Conservation (phyloP, 1,140 invertebrate species). For the Triops cancriformis region DNA sequence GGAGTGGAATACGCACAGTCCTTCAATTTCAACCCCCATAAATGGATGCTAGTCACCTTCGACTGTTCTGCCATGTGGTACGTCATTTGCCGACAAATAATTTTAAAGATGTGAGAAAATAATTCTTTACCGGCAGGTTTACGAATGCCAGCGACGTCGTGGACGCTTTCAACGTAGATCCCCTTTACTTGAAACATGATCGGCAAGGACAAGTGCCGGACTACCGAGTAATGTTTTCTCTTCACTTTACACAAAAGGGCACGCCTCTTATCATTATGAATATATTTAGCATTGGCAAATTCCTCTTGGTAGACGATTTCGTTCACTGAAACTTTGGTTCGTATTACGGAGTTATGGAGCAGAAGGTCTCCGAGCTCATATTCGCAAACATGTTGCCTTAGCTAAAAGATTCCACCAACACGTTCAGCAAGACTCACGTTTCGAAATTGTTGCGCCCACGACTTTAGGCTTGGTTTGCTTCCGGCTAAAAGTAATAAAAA, state of each 20-base stretch:
- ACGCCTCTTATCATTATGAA: background rate
- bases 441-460: conserved; percentile 63
- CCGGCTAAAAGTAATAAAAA: conserved; percentile 65
- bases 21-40: conserved; percentile 85
- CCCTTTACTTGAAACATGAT: conserved; percentile 46
- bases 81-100: conserved; percentile 31
- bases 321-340: conserved; percentile 91
- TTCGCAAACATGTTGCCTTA: conserved; percentile 63
- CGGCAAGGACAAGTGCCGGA: conserved; percentile 45
- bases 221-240: conserved; percentile 41
- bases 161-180: conserved; percentile 52
- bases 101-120: background rate
- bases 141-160: conserved; percentile 42
- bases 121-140: conserved; percentile 44
- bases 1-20: conserved; percentile 76
- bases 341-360: conserved; percentile 75
- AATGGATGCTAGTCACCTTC: conserved; percentile 85
- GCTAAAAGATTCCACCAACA: conserved; percentile 67
- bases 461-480: conserved; percentile 81
- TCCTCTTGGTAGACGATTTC: conserved; percentile 76
- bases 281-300: conserved; percentile 84
- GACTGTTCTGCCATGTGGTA: conserved; percentile 80
- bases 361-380: conserved; percentile 64
- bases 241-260: too few relatives aligned
- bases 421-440: conserved; percentile 58